These are phyloP conservation scores for Sebastes matsubarae DNA, from an alignment of 2,797 vertebrate species.

Conservation along the genomic window DNA sequence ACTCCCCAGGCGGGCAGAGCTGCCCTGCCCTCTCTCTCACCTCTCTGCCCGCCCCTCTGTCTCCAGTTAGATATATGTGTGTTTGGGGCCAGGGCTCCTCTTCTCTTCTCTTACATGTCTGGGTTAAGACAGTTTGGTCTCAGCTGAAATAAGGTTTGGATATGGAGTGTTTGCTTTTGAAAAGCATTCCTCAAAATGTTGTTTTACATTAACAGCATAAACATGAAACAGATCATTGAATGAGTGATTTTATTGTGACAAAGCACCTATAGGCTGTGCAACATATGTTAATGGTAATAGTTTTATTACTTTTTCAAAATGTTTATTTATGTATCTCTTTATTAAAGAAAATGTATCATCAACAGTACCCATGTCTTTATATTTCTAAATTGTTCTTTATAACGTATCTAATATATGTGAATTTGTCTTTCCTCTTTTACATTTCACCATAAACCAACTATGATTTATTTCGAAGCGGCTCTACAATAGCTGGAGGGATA, in stretches of 20 bases:
- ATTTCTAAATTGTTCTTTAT: background rate
- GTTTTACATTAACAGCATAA: background rate
- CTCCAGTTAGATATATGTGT: constrained; percentile 79
- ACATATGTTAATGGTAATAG: background rate
- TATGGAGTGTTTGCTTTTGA: constrained; percentile 22
- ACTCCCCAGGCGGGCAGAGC: constrained; percentile 83
- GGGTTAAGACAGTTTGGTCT: constrained; percentile 10
- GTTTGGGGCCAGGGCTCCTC: constrained; percentile 50
- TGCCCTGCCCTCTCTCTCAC: constrained; percentile 80
- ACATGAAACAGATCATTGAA: background rate
- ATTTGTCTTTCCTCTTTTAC: background rate
- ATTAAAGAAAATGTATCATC: background rate
- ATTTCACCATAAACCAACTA: constrained; percentile 17
- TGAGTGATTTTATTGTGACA: background rate
- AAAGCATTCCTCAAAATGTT: constrained; percentile 1
- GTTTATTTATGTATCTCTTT: background rate
- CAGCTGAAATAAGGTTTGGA: constrained; percentile 34
- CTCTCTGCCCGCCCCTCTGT: constrained; percentile 79
- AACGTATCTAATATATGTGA: background rate
- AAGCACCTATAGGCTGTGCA: background rate
- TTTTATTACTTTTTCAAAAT: background rate
- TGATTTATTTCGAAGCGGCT: constrained; percentile 29
- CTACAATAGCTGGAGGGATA: constrained; percentile 57
- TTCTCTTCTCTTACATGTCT: constrained; percentile 37
- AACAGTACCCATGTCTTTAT: background rate